Conservation (phyloP, 2,888 invertebrate species). For the Agrochola circellaris region DNA sequence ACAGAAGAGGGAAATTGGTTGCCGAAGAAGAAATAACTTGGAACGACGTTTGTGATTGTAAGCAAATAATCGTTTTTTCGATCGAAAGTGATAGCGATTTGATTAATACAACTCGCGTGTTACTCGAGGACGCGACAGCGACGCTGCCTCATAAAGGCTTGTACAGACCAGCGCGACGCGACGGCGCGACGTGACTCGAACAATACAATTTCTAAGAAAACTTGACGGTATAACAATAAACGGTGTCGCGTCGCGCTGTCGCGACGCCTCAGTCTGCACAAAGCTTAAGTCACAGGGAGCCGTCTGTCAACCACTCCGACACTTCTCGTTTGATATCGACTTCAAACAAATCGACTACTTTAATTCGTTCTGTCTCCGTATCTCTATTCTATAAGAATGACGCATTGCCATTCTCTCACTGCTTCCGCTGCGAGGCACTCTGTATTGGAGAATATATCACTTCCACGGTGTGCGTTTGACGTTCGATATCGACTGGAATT, state of each 20-base stretch:
- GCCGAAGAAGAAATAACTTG: conserved; percentile 11
- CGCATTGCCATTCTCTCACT: conserved; percentile 54
- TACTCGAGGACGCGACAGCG: conserved; percentile 20
- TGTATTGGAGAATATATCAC: conserved; percentile 64
- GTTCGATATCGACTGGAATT: conserved; percentile 51
- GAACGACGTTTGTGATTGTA: conserved; percentile 18
- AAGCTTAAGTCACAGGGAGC: conserved; percentile 54
- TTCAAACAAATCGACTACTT: conserved; percentile 69
- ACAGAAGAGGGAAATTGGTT: neutral
- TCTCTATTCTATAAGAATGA: conserved; percentile 53
- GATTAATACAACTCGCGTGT: conserved; percentile 51
- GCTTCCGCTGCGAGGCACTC: conserved; percentile 38
- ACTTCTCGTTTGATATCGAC: conserved; percentile 66
- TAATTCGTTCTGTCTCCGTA: conserved; percentile 62
- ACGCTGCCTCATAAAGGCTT: conserved; percentile 53
- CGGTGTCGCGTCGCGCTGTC: too few relatives aligned
- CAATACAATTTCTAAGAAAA: too few relatives aligned
- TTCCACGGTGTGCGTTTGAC: conserved; percentile 56
- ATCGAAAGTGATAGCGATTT: conserved; percentile 41
- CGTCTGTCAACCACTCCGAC: conserved; percentile 66
- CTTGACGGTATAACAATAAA: too few relatives aligned
- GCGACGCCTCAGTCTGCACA: too few relatives aligned
- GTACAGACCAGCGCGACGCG: too few relatives aligned
- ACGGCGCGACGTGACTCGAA: too few relatives aligned
- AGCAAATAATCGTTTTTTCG: conserved; percentile 34